Evolutionary conservation across 35 echinoderm and acorn worm genomes (phyloP).

Genomic region (Amphiura filiformis): DNA sequence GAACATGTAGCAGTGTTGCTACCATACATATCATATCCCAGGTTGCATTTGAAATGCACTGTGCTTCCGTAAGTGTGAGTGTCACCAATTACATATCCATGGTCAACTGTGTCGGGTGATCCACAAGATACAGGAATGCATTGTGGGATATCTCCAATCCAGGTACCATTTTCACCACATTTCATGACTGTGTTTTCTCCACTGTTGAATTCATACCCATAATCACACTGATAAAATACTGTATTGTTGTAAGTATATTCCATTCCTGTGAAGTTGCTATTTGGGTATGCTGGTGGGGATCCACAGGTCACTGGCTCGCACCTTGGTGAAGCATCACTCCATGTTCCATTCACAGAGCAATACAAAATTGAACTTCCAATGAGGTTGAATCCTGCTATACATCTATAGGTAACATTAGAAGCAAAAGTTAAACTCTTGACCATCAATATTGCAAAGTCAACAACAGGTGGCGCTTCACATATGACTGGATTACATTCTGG

Average conservation of each 20-base stretch:
- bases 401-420: constrained; percentile 40
- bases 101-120: not conserved
- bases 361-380: constrained; percentile 2
- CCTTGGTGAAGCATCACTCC: constrained; percentile 41
- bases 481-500: constrained; percentile 42
- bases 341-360: constrained; percentile 38
- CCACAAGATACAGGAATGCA: constrained; percentile 44
- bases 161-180: constrained; percentile 33
- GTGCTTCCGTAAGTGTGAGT: constrained; percentile 3
- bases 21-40: constrained; percentile 39
- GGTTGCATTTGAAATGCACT: constrained; percentile 20
- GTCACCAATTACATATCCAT: constrained; percentile 2
- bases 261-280: not conserved
- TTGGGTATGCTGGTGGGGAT: not conserved
- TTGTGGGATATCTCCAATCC: constrained; percentile 25
- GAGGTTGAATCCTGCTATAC: constrained; percentile 33
- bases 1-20: not conserved
- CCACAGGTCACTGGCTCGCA: constrained; percentile 54
- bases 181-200: not conserved
- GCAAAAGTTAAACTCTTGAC: constrained; percentile 4
- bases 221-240: constrained; percentile 36
- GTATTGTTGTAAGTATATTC: constrained; percentile 44
- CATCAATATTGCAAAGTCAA: not conserved
- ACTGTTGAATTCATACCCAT: not conserved
- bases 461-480: constrained; percentile 32